These are phyloP conservation scores for Gymnoscopelus braueri DNA, from an alignment of 2,797 vertebrate genomes.

Conservation along the genomic window DNA sequence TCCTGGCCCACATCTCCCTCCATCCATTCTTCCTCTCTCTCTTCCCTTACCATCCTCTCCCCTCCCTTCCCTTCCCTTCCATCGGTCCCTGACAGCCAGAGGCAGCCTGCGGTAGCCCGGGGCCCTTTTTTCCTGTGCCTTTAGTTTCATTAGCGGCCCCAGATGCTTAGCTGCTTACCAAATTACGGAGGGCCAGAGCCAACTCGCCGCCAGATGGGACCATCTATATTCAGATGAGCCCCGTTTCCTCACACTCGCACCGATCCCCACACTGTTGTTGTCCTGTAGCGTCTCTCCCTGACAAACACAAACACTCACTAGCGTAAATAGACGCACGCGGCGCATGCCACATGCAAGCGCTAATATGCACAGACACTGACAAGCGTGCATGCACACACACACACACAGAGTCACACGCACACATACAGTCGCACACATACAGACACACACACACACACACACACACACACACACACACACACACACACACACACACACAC, in stretches of 20 bases:
- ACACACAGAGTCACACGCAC: constrained; percentile 33
- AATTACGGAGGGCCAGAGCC: constrained; percentile 83
- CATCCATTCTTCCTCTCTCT: constrained; percentile 57
- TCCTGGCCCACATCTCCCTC: constrained; percentile 61
- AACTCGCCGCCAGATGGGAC: constrained; percentile 84
- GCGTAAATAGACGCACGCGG: constrained; percentile 71
- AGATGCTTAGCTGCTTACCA: constrained; percentile 84
- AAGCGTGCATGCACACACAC: constrained; percentile 40
- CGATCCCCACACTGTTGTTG: constrained; percentile 75
- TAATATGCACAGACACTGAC: constrained; percentile 16
- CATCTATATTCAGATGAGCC: constrained; percentile 87
- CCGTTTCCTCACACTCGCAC: constrained; percentile 82
- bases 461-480: not conserved
- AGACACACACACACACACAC: too few species aligned
- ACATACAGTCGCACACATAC: not conserved
- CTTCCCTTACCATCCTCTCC: constrained; percentile 4
- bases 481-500: not conserved
- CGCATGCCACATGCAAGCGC: constrained; percentile 15
- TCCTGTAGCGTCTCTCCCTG: constrained; percentile 75
- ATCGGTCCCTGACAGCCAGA: constrained; percentile 59
- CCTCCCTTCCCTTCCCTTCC: constrained; percentile 19
- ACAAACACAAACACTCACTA: constrained; percentile 74
- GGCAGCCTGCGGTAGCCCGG: constrained; percentile 65
- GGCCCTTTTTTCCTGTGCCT: constrained; percentile 71
- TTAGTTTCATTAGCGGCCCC: constrained; percentile 84